Conservation (phyloP, 1,140 invertebrate genomes). For the Rhyzopertha dominica region DNA sequence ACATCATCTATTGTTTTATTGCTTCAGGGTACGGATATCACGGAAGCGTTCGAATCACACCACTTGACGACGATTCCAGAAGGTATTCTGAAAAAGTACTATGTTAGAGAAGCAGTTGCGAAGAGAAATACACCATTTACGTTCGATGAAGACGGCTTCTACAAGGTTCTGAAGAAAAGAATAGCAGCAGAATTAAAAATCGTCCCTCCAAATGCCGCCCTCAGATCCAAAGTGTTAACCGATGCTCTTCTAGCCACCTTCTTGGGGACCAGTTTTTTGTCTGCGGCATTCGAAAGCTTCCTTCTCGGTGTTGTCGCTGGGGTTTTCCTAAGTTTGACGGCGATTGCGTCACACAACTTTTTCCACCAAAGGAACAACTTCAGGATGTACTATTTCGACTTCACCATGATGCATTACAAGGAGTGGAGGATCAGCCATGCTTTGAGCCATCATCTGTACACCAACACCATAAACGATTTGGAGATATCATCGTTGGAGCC, state of each 20-base stretch:
- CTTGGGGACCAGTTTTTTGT: constrained; percentile 49
- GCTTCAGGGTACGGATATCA: constrained; percentile 62
- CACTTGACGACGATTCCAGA: constrained; percentile 50
- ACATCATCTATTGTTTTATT: neutral
- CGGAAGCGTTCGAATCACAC: constrained; percentile 63
- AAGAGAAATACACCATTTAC: constrained; percentile 58
- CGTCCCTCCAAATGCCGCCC: constrained; percentile 32
- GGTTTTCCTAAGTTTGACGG: constrained; percentile 52
- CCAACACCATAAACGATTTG: constrained; percentile 72
- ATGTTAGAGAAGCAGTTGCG: constrained; percentile 49
- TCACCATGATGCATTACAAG: constrained; percentile 59
- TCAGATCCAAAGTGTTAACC: constrained; percentile 49
- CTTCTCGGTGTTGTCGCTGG: constrained; percentile 49
- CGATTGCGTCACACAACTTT: constrained; percentile 71
- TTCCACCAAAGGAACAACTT: constrained; percentile 75
- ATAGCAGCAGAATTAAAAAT: constrained; percentile 40
- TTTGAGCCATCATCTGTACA: constrained; percentile 74
- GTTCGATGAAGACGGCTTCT: constrained; percentile 63
- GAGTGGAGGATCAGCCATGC: constrained; percentile 74
- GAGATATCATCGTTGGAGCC: constrained; percentile 70
- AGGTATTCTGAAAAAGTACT: constrained; percentile 56
- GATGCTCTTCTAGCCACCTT: constrained; percentile 52
- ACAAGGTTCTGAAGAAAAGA: constrained; percentile 55
- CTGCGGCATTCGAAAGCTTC: constrained; percentile 48
- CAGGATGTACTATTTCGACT: constrained; percentile 76